Evolutionary conservation across 2,888 invertebrate genomes (phyloP).

Genomic region (Phanerotoma sp.): DNA sequence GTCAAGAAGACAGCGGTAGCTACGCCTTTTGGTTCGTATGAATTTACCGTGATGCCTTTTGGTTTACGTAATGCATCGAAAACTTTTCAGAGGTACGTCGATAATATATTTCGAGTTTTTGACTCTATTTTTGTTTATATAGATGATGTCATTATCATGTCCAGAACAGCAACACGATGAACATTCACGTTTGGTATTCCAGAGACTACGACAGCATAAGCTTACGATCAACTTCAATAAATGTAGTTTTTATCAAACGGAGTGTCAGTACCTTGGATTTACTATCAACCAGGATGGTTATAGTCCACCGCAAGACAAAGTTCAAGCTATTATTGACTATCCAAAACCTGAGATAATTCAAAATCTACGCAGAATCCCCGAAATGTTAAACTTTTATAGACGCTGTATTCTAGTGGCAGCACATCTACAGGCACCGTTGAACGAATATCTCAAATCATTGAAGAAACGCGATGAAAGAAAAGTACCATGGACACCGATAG

Average conservation of each 20-base stretch:
- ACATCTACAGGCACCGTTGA: slow-evolving; percentile 14
- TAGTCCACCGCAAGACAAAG: slow-evolving; percentile 16
- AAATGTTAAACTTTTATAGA: slow-evolving; percentile 25
- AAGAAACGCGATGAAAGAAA: slow-evolving; percentile 16
- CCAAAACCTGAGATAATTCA: slow-evolving; percentile 7
- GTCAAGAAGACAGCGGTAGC: no score
- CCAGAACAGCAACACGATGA: neutral
- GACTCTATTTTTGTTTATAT: neutral
- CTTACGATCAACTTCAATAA: neutral
- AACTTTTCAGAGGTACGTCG: neutral
- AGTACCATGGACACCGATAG: no score
- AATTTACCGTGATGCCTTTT: neutral
- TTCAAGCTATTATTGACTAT: slow-evolving; percentile 20
- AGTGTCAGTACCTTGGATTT: slow-evolving; percentile 11
- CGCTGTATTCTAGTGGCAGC: slow-evolving; percentile 12
- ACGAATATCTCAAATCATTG: slow-evolving; percentile 11
- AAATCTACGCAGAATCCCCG: slow-evolving; percentile 22
- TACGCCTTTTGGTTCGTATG: neutral
- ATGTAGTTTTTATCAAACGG: neutral
- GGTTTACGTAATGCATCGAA: neutral
- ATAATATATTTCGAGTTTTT: no score
- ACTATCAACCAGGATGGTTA: slow-evolving; percentile 14
- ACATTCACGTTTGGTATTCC: neutral
- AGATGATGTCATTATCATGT: neutral
- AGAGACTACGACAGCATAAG: neutral